Evolutionary conservation across 2,888 invertebrate genomes (phyloP).

Genomic region (Heliconius sara): DNA sequence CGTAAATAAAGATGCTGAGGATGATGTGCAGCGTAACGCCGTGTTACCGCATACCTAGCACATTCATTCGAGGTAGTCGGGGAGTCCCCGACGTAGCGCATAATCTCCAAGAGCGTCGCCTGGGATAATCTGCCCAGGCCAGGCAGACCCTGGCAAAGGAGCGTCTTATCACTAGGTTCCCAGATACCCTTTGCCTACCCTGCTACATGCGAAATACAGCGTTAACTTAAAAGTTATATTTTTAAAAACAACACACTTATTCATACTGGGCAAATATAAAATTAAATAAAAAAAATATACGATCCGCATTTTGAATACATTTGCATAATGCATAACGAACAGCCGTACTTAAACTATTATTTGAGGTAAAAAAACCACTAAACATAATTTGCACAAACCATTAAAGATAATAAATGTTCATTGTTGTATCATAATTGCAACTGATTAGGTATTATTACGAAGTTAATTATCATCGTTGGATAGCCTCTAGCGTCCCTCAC

Average conservation of each 20-base stretch:
- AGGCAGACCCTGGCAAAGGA: too few relatives aligned
- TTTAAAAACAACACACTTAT: neutral
- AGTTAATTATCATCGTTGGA: conserved; percentile 25
- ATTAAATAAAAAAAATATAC: conserved; percentile 7
- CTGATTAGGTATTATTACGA: conserved; percentile 24
- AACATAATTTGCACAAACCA: conserved; percentile 22
- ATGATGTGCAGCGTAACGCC: too few relatives aligned
- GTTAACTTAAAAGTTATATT: neutral
- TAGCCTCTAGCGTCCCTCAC: conserved; percentile 6
- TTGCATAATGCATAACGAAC: conserved; percentile 15
- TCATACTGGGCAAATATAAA: neutral
- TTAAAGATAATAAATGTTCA: conserved; percentile 22
- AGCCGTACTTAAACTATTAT: conserved; percentile 14
- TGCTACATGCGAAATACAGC: too few relatives aligned
- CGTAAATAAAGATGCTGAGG: too few relatives aligned
- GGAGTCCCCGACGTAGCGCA: too few relatives aligned
- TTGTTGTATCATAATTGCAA: conserved; percentile 25
- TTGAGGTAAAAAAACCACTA: conserved; percentile 20
- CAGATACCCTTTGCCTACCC: too few relatives aligned
- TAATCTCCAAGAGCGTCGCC: too few relatives aligned
- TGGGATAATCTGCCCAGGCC: too few relatives aligned
- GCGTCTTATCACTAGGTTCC: too few relatives aligned
- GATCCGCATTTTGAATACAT: conserved; percentile 3
- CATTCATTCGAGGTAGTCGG: too few relatives aligned
- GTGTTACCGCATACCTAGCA: too few relatives aligned